Conservation (phyloP, 2,797 vertebrate genomes). For the Eleutherodactylus coqui region DNA sequence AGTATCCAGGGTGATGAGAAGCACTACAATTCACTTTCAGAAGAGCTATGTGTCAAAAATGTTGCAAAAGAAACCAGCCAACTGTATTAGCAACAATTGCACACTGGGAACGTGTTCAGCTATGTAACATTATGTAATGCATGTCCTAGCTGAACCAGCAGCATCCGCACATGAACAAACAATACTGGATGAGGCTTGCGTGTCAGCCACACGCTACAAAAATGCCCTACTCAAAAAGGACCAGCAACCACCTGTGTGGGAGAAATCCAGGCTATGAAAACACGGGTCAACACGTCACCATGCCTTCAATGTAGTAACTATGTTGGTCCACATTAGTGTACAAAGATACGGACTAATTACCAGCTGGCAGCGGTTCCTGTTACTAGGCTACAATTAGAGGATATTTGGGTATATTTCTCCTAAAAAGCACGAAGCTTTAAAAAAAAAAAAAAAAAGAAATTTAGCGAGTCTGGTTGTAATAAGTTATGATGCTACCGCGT, state of each 20-base stretch:
- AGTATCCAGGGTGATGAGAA: no score
- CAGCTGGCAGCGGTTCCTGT: neutral
- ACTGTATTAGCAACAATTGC: neutral
- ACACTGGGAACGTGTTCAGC: conserved; percentile 19
- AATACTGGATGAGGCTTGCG: neutral
- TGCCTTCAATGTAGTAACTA: neutral
- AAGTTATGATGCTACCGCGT: no score
- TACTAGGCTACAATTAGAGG: neutral
- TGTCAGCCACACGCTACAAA: neutral
- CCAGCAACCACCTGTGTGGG: neutral
- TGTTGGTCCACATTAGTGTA: neutral
- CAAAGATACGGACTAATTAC: neutral
- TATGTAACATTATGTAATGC: conserved; percentile 31
- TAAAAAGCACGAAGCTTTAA: no score
- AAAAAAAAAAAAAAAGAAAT: neutral
- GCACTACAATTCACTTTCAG: neutral
- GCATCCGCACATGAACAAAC: conserved; percentile 14
- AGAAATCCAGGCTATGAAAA: neutral
- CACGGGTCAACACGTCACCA: neutral
- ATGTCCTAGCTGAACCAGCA: neutral
- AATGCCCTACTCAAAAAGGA: neutral
- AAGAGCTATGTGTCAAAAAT: neutral
- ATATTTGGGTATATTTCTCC: neutral
- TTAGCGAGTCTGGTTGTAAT: neutral
- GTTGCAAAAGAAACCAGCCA: conserved; percentile 8